These are phyloP conservation scores for Okamejei kenojei DNA, from an alignment of 2,797 vertebrate genomes.

Conservation along the genomic window DNA sequence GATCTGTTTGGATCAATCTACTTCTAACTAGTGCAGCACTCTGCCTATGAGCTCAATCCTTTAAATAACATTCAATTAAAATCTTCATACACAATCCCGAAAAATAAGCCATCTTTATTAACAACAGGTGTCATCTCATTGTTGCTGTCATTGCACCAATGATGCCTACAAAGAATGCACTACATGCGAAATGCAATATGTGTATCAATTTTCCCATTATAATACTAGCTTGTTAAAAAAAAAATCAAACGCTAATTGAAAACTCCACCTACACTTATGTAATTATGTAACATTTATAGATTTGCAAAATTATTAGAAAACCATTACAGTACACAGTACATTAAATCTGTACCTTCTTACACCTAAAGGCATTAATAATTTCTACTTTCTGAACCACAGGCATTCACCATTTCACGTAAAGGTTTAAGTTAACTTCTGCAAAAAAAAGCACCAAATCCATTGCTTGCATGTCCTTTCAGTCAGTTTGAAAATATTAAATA, in stretches of 20 bases:
- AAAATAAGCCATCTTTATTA: no score
- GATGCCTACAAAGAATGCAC: neutral
- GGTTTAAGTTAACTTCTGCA: neutral
- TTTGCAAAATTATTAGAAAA: neutral
- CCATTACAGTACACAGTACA: neutral
- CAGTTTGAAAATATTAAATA: neutral
- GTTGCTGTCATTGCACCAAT: neutral
- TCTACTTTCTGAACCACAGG: neutral
- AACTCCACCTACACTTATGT: neutral
- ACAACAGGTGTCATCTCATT: no score
- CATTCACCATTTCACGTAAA: neutral
- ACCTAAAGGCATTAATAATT: neutral
- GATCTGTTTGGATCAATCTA: no score
- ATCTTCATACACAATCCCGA: no score
- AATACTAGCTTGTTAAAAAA: neutral
- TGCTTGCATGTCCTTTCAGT: neutral
- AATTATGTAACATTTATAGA: neutral
- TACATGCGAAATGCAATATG: neutral
- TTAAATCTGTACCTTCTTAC: neutral
- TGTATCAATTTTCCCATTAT: neutral
- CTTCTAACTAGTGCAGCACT: no score
- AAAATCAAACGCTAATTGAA: neutral
- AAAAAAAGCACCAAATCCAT: neutral
- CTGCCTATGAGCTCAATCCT: no score
- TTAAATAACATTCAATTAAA: no score